These are phyloP conservation scores for Pogonus chalceus DNA, from an alignment of 1,140 invertebrate genomes.

Conservation along the genomic window DNA sequence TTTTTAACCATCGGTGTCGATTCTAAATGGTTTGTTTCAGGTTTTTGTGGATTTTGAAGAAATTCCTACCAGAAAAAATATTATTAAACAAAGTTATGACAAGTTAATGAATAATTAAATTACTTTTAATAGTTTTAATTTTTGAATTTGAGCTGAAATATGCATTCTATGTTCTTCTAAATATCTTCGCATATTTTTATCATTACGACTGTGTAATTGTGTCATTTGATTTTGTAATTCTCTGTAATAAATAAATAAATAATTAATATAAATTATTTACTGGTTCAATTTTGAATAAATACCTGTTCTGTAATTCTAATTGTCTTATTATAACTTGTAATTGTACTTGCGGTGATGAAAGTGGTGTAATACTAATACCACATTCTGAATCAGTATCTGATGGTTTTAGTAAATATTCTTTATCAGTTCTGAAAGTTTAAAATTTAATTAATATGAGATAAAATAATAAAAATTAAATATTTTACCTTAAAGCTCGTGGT, in stretches of 20 bases:
- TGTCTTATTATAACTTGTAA: constrained; percentile 50
- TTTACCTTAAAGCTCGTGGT: constrained; percentile 15
- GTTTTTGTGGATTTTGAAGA: constrained; percentile 10
- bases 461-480: not conserved
- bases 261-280: constrained; percentile 6
- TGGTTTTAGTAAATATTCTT: constrained; percentile 5
- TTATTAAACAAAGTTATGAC: constrained; percentile 10
- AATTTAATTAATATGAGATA: not conserved
- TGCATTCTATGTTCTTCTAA: constrained; percentile 42
- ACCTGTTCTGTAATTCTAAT: constrained; percentile 50
- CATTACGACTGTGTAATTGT: constrained; percentile 25
- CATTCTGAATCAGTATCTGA: not conserved
- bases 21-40: constrained; percentile 21
- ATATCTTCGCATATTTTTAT: constrained; percentile 38
- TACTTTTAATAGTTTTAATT: constrained; percentile 48
- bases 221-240: constrained; percentile 10
- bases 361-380: constrained; percentile 16
- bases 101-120: no score
- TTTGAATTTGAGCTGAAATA: constrained; percentile 45
- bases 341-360: constrained; percentile 34
- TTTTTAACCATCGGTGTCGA: constrained; percentile 29
- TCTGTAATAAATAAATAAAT: constrained; percentile 11
- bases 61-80: constrained; percentile 16
- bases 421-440: constrained; percentile 10
- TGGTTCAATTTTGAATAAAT: constrained; percentile 15